Evolutionary conservation across 2,888 invertebrate genomes (phyloP), one percentile per base, ranked within the genome.

Genomic region (Microplitis manilae): DNA sequence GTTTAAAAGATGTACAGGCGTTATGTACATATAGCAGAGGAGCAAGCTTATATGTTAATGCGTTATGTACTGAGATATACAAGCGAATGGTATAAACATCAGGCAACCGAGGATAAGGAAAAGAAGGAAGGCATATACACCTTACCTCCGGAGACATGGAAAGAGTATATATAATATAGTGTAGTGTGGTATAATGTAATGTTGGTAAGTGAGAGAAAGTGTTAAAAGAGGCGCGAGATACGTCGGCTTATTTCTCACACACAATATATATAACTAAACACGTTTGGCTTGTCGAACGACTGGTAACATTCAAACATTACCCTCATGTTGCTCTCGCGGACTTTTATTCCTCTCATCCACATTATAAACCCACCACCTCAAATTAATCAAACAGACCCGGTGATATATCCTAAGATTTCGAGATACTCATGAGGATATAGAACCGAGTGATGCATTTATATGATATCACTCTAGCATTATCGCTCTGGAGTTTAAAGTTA

Each of bases 261-360:
- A 50, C 50, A 50, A 50, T 13, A 50, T 50, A 50, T 50, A 50
- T 50, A 50, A 50, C 50, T 50, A 50, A 50, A 50, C 50, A 82
- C 82, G 82, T 84, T 83, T 82, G 78, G 82, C 83, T 82, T 84
- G 86, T 86, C 84, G 85, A 87, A 86, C 85, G 84, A 85, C 83
- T 84, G 84, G 84, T 85, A 83, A 84, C 82, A 84, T 80, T 50
- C 50, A 50, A 50, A 50, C 50, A 50, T 50, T 50, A 50, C 50
- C 50, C 50, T 50, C 50, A 50, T 50, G 50, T 50, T 50, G 13
- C 50, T 50, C 13, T 50, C 80, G 80, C 79, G 77, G 70, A 74
- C 73, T 79, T 75, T 79, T 75, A 78, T 78, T 75, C 76, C 78
- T 76, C 74, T 74, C 74, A 9, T 61, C 76, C 77, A 68, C 69